Conservation (phyloP, 2,888 invertebrate genomes). For the Drosophila melanocephala region DNA sequence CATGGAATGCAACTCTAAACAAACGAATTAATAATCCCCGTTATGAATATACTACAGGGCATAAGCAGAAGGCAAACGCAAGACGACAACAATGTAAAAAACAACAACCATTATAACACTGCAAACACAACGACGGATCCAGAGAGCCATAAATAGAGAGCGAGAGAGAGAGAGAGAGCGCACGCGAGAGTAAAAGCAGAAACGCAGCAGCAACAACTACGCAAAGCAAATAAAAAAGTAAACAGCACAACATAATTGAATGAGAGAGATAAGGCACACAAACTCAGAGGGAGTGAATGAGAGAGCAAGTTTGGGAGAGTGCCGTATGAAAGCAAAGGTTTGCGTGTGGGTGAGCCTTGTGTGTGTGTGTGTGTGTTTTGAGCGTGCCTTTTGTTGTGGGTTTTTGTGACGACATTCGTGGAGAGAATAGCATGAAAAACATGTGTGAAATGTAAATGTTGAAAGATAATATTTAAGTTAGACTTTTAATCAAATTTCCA, state of each 20-base stretch:
- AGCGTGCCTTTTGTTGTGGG: conserved; percentile 48
- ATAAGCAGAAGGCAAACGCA: conserved; percentile 46
- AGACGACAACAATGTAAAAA: conserved; percentile 25
- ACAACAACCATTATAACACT: conserved; percentile 38
- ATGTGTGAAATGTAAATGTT: conserved; percentile 14
- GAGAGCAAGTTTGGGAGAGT: conserved; percentile 4
- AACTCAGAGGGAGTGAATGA: background rate
- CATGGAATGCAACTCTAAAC: background rate
- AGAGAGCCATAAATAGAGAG: conserved; percentile 8
- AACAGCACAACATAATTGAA: conserved; percentile 58
- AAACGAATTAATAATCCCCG: conserved; percentile 5
- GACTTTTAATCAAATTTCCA: conserved; percentile 21
- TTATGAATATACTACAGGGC: conserved; percentile 7
- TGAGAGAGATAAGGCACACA: conserved; percentile 36
- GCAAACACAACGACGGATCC: conserved; percentile 46
- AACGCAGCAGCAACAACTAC: conserved; percentile 33
- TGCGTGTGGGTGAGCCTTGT: conserved; percentile 42
- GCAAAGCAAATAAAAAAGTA: conserved; percentile 48
- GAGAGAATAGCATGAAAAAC: conserved; percentile 22
- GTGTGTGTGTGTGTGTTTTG: conserved; percentile 1
- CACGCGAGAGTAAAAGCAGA: conserved; percentile 33
- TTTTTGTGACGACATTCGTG: conserved; percentile 54
- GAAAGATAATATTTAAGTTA: conserved; percentile 7
- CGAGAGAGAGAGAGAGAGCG: conserved; percentile 19
- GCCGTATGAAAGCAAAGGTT: conserved; percentile 7